Evolutionary conservation across 2,113 vertebrate genomes (phyloP).

Genomic region (Circaetus cinerascens): DNA sequence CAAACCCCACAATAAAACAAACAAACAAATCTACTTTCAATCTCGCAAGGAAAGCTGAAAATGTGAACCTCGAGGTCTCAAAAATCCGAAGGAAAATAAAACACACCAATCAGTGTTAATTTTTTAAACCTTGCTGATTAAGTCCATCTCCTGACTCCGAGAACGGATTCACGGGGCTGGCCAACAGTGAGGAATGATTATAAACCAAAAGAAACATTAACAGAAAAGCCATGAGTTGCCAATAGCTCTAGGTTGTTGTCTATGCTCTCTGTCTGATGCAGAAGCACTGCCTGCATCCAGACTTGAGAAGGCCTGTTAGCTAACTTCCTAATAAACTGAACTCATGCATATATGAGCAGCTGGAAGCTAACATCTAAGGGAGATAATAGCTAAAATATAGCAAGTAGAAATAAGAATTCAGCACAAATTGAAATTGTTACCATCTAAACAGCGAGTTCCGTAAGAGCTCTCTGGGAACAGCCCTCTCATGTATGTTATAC

Average conservation of each 20-base stretch:
- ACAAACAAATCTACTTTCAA: background rate
- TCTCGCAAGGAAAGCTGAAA: background rate
- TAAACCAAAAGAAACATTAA: background rate
- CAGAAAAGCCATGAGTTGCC: background rate
- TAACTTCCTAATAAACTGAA: background rate
- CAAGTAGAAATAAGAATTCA: background rate
- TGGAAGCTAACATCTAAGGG: background rate
- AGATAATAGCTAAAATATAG: background rate
- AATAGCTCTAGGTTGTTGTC: background rate
- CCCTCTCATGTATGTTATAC: conserved; percentile 76
- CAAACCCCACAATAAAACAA: background rate
- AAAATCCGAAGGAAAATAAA: background rate
- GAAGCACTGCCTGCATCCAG: background rate
- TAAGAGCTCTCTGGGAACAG: conserved; percentile 79
- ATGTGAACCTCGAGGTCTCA: background rate
- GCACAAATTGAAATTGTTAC: conserved; percentile 20
- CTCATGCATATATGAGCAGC: background rate
- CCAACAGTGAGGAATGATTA: background rate
- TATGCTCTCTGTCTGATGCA: background rate
- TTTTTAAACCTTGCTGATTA: background rate
- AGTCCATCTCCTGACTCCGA: background rate
- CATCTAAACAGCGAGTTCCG: conserved; percentile 69
- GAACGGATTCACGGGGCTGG: background rate
- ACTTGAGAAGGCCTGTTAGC: background rate
- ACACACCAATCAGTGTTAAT: background rate